phyloP scores from a whole-genome alignment of 2,888 invertebrate species.

The Andrena praecox region DNA sequence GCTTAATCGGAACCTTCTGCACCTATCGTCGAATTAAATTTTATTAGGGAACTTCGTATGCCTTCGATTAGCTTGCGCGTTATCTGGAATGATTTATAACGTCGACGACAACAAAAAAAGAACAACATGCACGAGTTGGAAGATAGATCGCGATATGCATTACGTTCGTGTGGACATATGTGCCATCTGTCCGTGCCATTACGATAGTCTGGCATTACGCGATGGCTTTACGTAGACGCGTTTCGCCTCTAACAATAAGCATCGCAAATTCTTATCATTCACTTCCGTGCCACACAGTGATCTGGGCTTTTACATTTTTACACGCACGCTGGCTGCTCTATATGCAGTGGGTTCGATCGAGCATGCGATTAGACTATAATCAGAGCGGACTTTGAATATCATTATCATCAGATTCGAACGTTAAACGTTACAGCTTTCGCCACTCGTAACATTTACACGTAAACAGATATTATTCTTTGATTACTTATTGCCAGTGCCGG shows the following conservation, averaged over 20 bases:
- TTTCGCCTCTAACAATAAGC: background rate
- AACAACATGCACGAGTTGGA: background rate
- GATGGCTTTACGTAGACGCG: background rate
- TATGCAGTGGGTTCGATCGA: background rate
- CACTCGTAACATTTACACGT: no score
- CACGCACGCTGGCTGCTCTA: no score
- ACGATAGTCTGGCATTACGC: slow-evolving; percentile 8
- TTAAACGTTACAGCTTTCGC: background rate
- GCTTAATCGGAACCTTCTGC: background rate
- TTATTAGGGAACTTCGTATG: background rate
- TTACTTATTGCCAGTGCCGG: background rate
- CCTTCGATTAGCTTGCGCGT: background rate
- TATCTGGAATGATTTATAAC: background rate
- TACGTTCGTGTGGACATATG: background rate
- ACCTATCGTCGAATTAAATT: background rate
- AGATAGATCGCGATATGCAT: background rate
- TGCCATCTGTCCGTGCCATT: slow-evolving; percentile 6
- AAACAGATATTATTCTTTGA: no score
- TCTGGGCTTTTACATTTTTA: background rate
- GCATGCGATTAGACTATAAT: background rate
- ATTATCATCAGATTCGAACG: background rate
- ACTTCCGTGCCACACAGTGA: background rate
- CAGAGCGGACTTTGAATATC: no score
- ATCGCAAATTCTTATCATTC: slow-evolving; percentile 3
- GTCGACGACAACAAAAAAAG: background rate